Evolutionary conservation across 2,888 invertebrate genomes (phyloP).

Genomic region (Hirtodrosophila histrioides): DNA sequence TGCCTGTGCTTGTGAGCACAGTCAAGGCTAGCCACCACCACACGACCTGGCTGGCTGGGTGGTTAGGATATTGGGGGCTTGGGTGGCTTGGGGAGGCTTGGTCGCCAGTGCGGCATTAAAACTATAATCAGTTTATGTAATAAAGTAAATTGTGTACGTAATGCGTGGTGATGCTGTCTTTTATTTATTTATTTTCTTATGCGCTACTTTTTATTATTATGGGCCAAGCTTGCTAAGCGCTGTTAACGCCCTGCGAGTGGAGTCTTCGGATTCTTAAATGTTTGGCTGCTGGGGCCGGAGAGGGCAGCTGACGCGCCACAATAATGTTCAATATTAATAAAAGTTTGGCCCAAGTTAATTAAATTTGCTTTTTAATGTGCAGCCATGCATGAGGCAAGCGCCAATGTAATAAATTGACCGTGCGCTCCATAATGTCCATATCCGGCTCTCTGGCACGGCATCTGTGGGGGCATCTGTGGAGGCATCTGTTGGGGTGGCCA

Average conservation of each 20-base stretch:
- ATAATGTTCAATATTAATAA: slow-evolving; percentile 77
- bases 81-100: slow-evolving; percentile 2
- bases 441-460: slow-evolving; percentile 23
- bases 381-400: slow-evolving; percentile 72
- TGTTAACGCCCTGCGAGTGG: slow-evolving; percentile 41
- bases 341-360: slow-evolving; percentile 77
- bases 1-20: slow-evolving; percentile 48
- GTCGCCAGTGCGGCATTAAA: slow-evolving; percentile 65
- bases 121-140: slow-evolving; percentile 79
- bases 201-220: slow-evolving; percentile 73
- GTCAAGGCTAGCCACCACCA: slow-evolving; percentile 10
- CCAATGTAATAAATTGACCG: slow-evolving; percentile 75
- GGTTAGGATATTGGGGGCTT: not conserved
- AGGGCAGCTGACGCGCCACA: slow-evolving; percentile 45
- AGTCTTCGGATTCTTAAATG: slow-evolving; percentile 8
- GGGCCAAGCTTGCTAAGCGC: slow-evolving; percentile 68
- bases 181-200: slow-evolving; percentile 77
- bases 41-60: slow-evolving; percentile 17
- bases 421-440: slow-evolving; percentile 59
- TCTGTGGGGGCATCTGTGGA: not conserved
- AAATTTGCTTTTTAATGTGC: slow-evolving; percentile 77
- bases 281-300: too few relatives aligned
- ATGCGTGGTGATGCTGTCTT: slow-evolving; percentile 75
- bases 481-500: too few relatives aligned
- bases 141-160: slow-evolving; percentile 80